phyloP scores from a whole-genome alignment of 2,113 vertebrate species.

The Lipophrys pholis region DNA sequence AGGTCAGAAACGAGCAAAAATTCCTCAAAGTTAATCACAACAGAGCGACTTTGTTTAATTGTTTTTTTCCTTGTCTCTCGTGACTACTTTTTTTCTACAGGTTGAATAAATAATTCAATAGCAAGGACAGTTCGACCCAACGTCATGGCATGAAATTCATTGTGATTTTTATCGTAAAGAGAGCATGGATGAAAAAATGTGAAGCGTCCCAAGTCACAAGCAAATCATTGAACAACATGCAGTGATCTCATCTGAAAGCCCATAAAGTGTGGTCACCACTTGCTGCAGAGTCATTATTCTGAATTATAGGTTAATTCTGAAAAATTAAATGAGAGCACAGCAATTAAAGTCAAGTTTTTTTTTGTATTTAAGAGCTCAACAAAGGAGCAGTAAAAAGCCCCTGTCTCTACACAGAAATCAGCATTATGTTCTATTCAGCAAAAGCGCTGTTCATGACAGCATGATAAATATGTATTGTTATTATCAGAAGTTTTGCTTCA shows the following conservation, averaged over 20 bases:
- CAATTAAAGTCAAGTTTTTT: slow-evolving; percentile 18
- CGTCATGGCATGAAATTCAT: slow-evolving; percentile 25
- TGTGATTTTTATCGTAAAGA: slow-evolving; percentile 17
- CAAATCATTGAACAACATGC: neutral
- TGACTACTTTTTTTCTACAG: slow-evolving; percentile 42
- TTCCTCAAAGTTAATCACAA: slow-evolving; percentile 65
- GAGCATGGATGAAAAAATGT: slow-evolving; percentile 8
- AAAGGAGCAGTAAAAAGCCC: neutral
- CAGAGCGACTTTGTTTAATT: slow-evolving; percentile 60
- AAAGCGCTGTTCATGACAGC: slow-evolving; percentile 5
- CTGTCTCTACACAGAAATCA: too few relatives aligned
- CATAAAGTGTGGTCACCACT: neutral
- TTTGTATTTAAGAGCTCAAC: slow-evolving; percentile 20
- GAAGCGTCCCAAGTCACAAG: slow-evolving; percentile 19
- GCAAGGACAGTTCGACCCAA: slow-evolving; percentile 63
- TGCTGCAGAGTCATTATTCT: neutral
- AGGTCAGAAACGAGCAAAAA: slow-evolving; percentile 65
- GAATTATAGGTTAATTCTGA: slow-evolving; percentile 36
- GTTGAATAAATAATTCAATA: slow-evolving; percentile 48
- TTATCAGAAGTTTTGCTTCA: neutral
- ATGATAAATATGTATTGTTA: slow-evolving; percentile 13
- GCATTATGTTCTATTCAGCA: slow-evolving; percentile 4
- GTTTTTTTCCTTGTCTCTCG: slow-evolving; percentile 17
- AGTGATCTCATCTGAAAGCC: slow-evolving; percentile 9
- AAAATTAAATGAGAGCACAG: slow-evolving; percentile 23